phyloP scores from a whole-genome alignment of 2,797 vertebrate genomes.

The Arnoldichthys spilopterus region DNA sequence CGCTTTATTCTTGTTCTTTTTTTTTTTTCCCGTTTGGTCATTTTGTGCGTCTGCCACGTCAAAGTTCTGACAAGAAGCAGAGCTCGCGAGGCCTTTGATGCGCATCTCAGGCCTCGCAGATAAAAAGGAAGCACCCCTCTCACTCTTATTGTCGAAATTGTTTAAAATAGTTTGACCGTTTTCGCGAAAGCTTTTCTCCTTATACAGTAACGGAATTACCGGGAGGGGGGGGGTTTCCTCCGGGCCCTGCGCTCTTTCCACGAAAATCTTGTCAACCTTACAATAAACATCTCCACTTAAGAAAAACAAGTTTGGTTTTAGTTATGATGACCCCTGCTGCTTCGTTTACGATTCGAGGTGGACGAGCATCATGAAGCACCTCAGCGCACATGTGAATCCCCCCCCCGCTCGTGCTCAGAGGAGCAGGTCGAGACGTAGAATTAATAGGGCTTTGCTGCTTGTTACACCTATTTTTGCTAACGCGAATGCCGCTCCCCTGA shows the following conservation, averaged over 20 bases:
- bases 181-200: conserved; percentile 78
- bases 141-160: conserved; percentile 62
- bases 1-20: conserved; percentile 25
- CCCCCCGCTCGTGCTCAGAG: background rate
- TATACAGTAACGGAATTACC: conserved; percentile 77
- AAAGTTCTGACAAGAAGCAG: conserved; percentile 72
- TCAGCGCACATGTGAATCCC: conserved; percentile 23
- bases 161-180: conserved; percentile 78
- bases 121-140: conserved; percentile 70
- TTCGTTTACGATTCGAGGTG: conserved; percentile 35
- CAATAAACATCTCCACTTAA: conserved; percentile 73
- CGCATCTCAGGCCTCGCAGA: conserved; percentile 66
- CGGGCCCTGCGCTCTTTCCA: conserved; percentile 77
- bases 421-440: conserved; percentile 61
- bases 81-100: conserved; percentile 66
- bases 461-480: conserved; percentile 81
- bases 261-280: conserved; percentile 79
- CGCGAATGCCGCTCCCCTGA: conserved; percentile 73
- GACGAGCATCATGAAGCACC: conserved; percentile 41
- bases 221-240: conserved; percentile 22
- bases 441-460: conserved; percentile 71
- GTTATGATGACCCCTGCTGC: conserved; percentile 49
- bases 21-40: conserved; percentile 8
- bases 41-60: conserved; percentile 36
- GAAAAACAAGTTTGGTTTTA: conserved; percentile 74